phyloP scores from a whole-genome alignment of 2,888 invertebrate species.

The Pachliopta kotzebuea region DNA sequence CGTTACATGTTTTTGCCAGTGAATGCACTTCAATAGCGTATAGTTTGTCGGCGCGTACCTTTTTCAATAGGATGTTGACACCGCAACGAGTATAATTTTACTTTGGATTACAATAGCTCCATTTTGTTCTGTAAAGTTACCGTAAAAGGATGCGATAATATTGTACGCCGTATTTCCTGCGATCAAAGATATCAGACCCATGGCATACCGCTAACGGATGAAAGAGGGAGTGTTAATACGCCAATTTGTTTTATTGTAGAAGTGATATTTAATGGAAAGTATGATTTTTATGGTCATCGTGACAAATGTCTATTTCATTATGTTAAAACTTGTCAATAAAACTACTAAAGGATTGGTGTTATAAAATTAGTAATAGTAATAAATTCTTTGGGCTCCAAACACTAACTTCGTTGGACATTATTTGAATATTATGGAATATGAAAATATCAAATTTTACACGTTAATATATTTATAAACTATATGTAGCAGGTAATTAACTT shows the following conservation, averaged over 20 bases:
- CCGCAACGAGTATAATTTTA: constrained; percentile 23
- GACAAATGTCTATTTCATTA: no score
- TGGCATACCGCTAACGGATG: constrained; percentile 11
- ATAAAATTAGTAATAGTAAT: no score
- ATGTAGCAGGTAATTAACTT: not conserved
- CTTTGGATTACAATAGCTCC: constrained; percentile 28
- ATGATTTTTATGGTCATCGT: not conserved
- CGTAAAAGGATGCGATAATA: constrained; percentile 28
- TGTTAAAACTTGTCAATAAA: no score
- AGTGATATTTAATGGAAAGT: not conserved
- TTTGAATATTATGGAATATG: no score
- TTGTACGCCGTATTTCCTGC: constrained; percentile 27
- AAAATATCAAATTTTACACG: no score
- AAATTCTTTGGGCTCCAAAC: no score
- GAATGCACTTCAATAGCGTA: constrained; percentile 41
- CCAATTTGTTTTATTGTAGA: constrained; percentile 6
- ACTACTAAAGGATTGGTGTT: no score
- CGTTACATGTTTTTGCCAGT: constrained; percentile 45
- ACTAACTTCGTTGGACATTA: no score
- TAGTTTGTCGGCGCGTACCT: constrained; percentile 33
- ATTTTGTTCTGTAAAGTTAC: constrained; percentile 21
- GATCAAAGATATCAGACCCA: constrained; percentile 25
- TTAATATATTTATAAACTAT: no score
- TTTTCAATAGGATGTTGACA: constrained; percentile 33
- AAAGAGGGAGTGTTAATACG: constrained; percentile 18